Evolutionary conservation across 2,888 invertebrate genomes (phyloP), one percentile per base, ranked within the genome.

Genomic region (Clivina fossor): DNA sequence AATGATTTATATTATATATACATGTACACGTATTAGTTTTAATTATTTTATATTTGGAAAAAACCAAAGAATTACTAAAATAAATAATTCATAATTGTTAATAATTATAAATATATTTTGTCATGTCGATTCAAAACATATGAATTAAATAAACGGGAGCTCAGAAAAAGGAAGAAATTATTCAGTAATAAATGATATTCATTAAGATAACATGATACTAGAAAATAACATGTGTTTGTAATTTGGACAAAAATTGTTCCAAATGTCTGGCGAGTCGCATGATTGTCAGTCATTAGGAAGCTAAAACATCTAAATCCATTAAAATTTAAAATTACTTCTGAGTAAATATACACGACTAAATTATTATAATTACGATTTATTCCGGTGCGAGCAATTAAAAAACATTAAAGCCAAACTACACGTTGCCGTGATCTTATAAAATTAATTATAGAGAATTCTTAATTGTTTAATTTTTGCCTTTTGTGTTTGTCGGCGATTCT

Each of bases 301-400:
- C 20, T 22, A 38, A 33, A 41, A 51, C 51, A 51, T 51, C 47
- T 51, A 32, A 51, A 51, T 51, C 51, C 51, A 51, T 51, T 51
- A 51, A 51, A 51, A 43, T 49, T 37, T 49, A 49, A 49, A 49
- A 49, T 49, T 41, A 24, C 51, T 40, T 43, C 38, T 43, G 33
- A 32, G 41, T 51, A 51, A 51, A 51, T 41, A 51, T 43, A 41
- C 41, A 41, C 41, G 32, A 30, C 20, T 20, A 51, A 51, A 51
- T 51, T 40, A 41, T 38, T 32, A 41, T 43, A 51, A 51, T 51
- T 51, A 51, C 43, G 43, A 38, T 49, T 49, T 49, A 49, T 49
- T 49, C 30, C 28, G 19, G n/a, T n/a, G n/a, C n/a, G n/a, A 32
- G 18, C 49, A 51, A 51, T 51, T 51, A 51, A 51, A 51, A 51